These are phyloP conservation scores for Pocillopora verrucosa DNA, from an alignment of 64 coral and sea anemone genomes.

Conservation along the genomic window DNA sequence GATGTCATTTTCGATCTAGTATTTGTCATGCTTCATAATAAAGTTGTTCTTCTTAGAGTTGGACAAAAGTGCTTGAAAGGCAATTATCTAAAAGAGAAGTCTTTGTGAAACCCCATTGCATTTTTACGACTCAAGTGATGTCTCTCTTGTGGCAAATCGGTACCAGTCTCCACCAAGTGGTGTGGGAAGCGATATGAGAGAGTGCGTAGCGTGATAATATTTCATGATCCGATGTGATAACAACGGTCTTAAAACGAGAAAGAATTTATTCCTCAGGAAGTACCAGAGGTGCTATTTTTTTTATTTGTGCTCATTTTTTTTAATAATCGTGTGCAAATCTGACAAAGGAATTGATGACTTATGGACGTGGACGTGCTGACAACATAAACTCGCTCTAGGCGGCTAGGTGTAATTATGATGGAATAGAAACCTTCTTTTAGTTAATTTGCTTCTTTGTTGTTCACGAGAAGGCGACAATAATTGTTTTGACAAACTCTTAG, in stretches of 20 bases:
- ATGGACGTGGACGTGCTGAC: too few relatives aligned
- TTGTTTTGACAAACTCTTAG: too few relatives aligned
- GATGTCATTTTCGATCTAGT: background rate
- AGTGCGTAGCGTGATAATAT: background rate
- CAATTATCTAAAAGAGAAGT: background rate
- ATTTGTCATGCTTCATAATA: background rate
- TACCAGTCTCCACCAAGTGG: conserved; percentile 31
- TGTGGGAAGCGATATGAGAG: background rate
- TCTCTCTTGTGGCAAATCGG: background rate
- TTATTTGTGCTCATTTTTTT: too few relatives aligned
- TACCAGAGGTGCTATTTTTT: too few relatives aligned
- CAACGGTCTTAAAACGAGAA: background rate
- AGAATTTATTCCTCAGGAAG: background rate
- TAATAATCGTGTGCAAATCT: too few relatives aligned
- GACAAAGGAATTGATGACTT: too few relatives aligned
- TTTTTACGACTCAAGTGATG: background rate
- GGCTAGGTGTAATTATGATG: too few relatives aligned
- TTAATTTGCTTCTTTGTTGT: too few relatives aligned
- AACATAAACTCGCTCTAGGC: too few relatives aligned
- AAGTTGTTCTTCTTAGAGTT: background rate
- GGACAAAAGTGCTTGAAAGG: background rate
- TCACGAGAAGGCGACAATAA: too few relatives aligned
- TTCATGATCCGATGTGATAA: conserved; percentile 1
- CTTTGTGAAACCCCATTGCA: background rate
- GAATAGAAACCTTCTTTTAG: too few relatives aligned